phyloP scores from a whole-genome alignment of 2,888 invertebrate genomes.

The Hyles lineata region DNA sequence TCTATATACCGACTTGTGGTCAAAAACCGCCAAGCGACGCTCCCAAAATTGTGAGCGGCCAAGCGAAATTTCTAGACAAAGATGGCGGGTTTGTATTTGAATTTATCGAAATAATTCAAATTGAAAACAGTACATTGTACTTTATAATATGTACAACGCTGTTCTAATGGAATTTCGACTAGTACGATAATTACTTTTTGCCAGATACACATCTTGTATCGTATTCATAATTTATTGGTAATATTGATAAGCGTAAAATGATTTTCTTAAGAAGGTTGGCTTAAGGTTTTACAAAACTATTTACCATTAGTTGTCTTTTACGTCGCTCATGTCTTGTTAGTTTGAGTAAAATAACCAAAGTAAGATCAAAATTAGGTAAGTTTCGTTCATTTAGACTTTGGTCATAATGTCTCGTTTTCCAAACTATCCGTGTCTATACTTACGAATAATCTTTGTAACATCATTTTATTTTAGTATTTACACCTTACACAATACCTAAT shows the following conservation, averaged over 20 bases:
- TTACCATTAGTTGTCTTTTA: too few species aligned
- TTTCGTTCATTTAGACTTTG: not conserved
- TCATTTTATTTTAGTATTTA: conserved; percentile 3
- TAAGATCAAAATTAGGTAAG: too few species aligned
- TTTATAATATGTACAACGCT: too few species aligned
- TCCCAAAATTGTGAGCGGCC: not conserved
- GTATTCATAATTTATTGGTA: too few species aligned
- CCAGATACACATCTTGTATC: not conserved
- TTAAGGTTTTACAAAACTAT: too few species aligned
- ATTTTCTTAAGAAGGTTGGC: too few species aligned
- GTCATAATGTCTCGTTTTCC: not conserved
- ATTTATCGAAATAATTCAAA: not conserved
- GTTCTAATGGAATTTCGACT: too few species aligned
- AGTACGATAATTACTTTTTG: not conserved
- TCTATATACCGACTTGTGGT: not conserved
- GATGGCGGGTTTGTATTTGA: not conserved
- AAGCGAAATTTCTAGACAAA: not conserved
- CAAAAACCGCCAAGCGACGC: not conserved
- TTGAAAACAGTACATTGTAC: not conserved
- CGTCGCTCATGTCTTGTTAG: too few species aligned
- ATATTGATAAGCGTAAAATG: too few species aligned
- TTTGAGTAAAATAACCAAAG: too few species aligned
- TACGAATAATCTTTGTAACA: not conserved
- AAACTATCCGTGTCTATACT: not conserved
- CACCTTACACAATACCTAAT: conserved; percentile 9